Conservation (phyloP, 2,797 vertebrate species). For the Lates japonicus region DNA sequence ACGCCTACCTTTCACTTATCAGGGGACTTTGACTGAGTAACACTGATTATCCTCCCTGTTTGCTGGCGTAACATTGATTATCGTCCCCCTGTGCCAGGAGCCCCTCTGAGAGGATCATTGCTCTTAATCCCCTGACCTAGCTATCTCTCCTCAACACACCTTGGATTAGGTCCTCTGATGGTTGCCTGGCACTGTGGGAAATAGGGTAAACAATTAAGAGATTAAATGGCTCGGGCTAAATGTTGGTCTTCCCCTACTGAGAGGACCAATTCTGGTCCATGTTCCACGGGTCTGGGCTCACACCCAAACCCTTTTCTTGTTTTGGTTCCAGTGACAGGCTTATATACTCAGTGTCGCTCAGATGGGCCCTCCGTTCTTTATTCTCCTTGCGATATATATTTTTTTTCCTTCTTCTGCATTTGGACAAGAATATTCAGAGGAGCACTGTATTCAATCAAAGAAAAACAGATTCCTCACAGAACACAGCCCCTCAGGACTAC, state of each 20-base stretch:
- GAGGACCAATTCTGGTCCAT: constrained; percentile 68
- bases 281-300: constrained; percentile 73
- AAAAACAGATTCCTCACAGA: constrained; percentile 54
- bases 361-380: constrained; percentile 61
- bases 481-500: constrained; percentile 60
- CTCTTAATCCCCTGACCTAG: constrained; percentile 84
- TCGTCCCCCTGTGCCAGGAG: constrained; percentile 72
- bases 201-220: constrained; percentile 85
- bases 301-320: constrained; percentile 75
- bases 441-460: constrained; percentile 58
- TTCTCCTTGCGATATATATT: constrained; percentile 38
- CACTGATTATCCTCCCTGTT: constrained; percentile 82
- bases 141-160: constrained; percentile 82
- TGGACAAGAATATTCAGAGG: constrained; percentile 57
- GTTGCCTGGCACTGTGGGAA: constrained; percentile 73
- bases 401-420: constrained; percentile 34
- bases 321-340: constrained; percentile 73
- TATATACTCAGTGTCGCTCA: constrained; percentile 60
- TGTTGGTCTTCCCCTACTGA: constrained; percentile 70
- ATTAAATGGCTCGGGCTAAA: constrained; percentile 81
- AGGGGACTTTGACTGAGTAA: constrained; percentile 72
- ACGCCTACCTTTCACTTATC: constrained; percentile 69
- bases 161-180: constrained; percentile 76
- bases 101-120: constrained; percentile 84
- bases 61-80: constrained; percentile 83